These are phyloP conservation scores for Chromobotia macracanthus DNA, from an alignment of 2,797 vertebrate species.

Conservation along the genomic window DNA sequence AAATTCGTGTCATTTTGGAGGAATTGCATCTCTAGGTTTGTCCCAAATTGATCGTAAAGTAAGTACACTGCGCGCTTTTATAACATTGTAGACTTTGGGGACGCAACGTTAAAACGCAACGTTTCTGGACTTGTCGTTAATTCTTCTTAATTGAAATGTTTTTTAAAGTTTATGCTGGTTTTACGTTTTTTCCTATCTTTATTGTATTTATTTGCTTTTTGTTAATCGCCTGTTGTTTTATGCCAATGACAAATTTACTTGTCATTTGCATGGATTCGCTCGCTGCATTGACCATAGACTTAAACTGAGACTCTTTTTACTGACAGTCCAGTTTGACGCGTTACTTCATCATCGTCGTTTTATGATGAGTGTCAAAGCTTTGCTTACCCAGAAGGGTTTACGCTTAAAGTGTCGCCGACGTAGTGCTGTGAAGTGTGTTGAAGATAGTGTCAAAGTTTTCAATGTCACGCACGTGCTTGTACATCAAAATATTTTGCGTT, in stretches of 20 bases:
- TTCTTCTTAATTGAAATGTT: no score
- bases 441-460: constrained; percentile 1
- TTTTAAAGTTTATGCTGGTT: background rate
- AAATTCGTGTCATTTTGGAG: constrained; percentile 4
- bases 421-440: background rate
- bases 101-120: constrained; percentile 15
- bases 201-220: constrained; percentile 12
- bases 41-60: constrained; percentile 3
- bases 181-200: constrained; percentile 8
- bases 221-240: constrained; percentile 12
- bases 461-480: constrained; percentile 15
- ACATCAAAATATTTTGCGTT: constrained; percentile 1
- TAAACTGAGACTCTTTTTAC: constrained; percentile 26
- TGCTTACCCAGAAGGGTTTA: background rate
- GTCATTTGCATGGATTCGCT: constrained; percentile 12
- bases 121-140: constrained; percentile 34
- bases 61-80: background rate
- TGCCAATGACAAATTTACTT: background rate
- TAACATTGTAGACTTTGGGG: constrained; percentile 11
- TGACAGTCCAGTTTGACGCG: constrained; percentile 27
- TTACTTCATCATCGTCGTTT: constrained; percentile 38
- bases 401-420: background rate
- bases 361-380: constrained; percentile 31
- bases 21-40: background rate
- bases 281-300: constrained; percentile 10